These are phyloP conservation scores for Agonum fuliginosum DNA, from an alignment of 2,888 invertebrate species.

Conservation along the genomic window DNA sequence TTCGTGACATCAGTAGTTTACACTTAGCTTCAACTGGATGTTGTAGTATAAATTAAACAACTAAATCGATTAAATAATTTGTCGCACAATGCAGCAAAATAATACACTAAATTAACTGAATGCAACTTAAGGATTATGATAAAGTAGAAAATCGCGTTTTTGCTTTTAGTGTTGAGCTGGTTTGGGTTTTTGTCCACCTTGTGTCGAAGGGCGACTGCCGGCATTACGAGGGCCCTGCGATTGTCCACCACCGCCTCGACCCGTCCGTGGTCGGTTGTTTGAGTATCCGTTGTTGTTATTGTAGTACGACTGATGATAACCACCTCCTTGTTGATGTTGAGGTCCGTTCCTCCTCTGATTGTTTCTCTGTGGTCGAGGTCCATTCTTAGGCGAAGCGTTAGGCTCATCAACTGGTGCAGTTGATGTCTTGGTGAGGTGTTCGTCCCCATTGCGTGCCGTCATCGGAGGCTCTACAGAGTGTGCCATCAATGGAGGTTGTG, in stretches of 20 bases:
- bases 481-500: conserved; percentile 36
- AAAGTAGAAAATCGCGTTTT: conserved; percentile 32
- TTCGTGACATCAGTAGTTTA: conserved; percentile 7
- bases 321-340: conserved; percentile 59
- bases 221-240: conserved; percentile 68
- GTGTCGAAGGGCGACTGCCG: conserved; percentile 65
- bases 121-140: conserved; percentile 35
- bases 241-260: conserved; percentile 68
- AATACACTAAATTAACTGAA: conserved; percentile 41
- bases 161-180: conserved; percentile 48
- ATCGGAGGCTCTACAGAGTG: background rate
- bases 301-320: conserved; percentile 68
- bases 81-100: conserved; percentile 41
- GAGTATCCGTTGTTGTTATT: conserved; percentile 70
- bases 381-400: conserved; percentile 74
- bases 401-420: conserved; percentile 66
- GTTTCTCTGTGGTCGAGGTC: conserved; percentile 71
- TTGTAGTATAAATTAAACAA: conserved; percentile 45
- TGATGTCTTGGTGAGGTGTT: background rate
- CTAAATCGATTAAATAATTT: conserved; percentile 34
- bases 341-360: conserved; percentile 64
- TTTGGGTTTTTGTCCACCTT: conserved; percentile 29
- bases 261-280: conserved; percentile 68
- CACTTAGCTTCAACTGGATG: background rate
- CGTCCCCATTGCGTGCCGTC: conserved; percentile 12